Evolutionary conservation across 2,797 vertebrate species (phyloP).

Genomic region (Hemitrygon akajei): DNA sequence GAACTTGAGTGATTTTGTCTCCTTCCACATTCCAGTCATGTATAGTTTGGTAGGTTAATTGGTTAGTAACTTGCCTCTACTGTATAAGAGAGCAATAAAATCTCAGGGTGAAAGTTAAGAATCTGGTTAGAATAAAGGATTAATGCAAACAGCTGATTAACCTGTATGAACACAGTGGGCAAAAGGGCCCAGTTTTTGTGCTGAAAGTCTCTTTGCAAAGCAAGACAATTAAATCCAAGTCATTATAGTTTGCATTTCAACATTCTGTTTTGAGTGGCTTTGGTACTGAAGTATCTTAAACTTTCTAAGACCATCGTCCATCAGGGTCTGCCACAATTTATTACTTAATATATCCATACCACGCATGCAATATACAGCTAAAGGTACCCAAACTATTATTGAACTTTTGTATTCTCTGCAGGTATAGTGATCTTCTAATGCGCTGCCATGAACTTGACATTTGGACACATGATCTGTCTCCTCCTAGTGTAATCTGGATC

Average conservation of each 20-base stretch:
- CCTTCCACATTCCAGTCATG: too few species aligned
- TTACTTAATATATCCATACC: too few species aligned
- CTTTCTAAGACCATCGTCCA: not conserved
- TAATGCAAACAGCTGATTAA: too few species aligned
- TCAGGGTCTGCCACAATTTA: not conserved
- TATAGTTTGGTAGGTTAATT: too few species aligned
- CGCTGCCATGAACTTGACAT: conserved; percentile 67
- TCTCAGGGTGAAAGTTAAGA: too few species aligned
- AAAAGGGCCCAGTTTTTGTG: too few species aligned
- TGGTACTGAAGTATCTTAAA: not conserved
- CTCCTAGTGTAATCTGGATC: conserved; percentile 79
- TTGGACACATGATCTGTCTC: conserved; percentile 64
- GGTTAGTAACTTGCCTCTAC: too few species aligned
- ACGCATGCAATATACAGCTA: not conserved
- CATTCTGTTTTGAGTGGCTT: not conserved
- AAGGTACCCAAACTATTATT: not conserved
- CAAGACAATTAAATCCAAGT: not conserved
- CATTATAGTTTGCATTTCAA: not conserved
- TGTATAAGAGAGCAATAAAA: too few species aligned
- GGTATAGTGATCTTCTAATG: conserved; percentile 62
- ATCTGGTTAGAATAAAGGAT: too few species aligned
- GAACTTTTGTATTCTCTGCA: conserved; percentile 27
- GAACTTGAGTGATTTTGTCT: too few species aligned
- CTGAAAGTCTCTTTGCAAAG: not conserved
- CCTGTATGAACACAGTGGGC: too few species aligned